Percentiles rank a stretch among this genome's conserved stretches.
These are phyloP conservation scores for Aphidoletes aphidimyza DNA, from an alignment of 2,888 invertebrate species.

Conservation along the genomic window DNA sequence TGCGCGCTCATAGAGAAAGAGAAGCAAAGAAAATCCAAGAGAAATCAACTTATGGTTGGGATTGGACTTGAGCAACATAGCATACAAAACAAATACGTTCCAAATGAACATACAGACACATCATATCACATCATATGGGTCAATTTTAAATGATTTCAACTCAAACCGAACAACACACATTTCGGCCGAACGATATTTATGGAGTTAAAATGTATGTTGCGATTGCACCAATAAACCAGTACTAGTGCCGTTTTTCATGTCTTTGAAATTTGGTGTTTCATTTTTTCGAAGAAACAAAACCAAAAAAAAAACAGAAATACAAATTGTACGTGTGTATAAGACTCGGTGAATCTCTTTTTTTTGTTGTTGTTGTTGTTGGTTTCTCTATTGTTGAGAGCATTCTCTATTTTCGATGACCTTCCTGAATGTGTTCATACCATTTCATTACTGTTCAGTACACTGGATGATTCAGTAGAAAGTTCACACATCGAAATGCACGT, in stretches of 20 bases:
- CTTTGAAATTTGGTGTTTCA: background rate
- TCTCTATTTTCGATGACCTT: background rate
- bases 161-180: background rate
- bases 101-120: background rate
- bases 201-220: too few species aligned
- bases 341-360: background rate
- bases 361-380: background rate
- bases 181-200: background rate
- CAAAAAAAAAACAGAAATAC: too few species aligned
- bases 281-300: too few species aligned
- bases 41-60: slow-evolving; percentile 26
- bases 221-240: slow-evolving; percentile 18
- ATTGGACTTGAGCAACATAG: slow-evolving; percentile 31
- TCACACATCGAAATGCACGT: background rate
- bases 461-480: slow-evolving; percentile 4
- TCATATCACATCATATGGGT: slow-evolving; percentile 2
- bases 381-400: background rate
- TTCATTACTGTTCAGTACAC: background rate
- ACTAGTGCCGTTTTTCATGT: slow-evolving; percentile 30
- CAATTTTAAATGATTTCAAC: background rate
- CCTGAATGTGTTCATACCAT: background rate
- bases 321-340: too few species aligned
- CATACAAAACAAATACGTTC: background rate
- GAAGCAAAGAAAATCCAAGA: background rate
- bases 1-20: too few species aligned